These are phyloP conservation scores for Dicycla oo DNA, from an alignment of 2,888 invertebrate species.

Conservation along the genomic window DNA sequence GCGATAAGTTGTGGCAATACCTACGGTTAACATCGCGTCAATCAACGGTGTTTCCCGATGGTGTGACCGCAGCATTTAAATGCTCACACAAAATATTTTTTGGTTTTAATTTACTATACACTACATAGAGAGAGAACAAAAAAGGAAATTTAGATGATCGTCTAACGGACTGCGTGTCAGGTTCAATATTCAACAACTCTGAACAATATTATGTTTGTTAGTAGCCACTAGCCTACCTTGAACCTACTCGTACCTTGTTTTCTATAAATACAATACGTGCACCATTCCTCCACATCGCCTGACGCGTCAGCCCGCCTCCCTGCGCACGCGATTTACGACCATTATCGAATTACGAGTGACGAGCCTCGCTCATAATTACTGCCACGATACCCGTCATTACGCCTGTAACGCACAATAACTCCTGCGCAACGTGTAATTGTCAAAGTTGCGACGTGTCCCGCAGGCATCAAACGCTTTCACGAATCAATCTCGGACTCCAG, in stretches of 20 bases:
- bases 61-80: too few relatives aligned
- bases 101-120: background rate
- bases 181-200: background rate
- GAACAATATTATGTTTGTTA: background rate
- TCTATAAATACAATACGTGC: too few relatives aligned
- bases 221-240: background rate
- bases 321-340: conserved; percentile 28
- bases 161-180: background rate
- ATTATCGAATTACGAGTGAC: conserved; percentile 44
- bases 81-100: too few relatives aligned
- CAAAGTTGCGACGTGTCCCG: conserved; percentile 50
- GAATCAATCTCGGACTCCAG: conserved; percentile 51
- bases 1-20: too few relatives aligned
- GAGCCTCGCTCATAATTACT: conserved; percentile 35
- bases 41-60: too few relatives aligned
- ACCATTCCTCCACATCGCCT: background rate
- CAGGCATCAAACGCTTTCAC: conserved; percentile 56
- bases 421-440: conserved; percentile 30
- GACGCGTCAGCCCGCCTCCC: background rate
- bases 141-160: background rate
- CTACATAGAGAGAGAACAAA: background rate
- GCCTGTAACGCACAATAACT: conserved; percentile 34
- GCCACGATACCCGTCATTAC: conserved; percentile 45
- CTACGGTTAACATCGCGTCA: too few relatives aligned
- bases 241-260: background rate